These are phyloP conservation scores for Gibbula magus DNA, from an alignment of 2,888 invertebrate species.

Conservation along the genomic window DNA sequence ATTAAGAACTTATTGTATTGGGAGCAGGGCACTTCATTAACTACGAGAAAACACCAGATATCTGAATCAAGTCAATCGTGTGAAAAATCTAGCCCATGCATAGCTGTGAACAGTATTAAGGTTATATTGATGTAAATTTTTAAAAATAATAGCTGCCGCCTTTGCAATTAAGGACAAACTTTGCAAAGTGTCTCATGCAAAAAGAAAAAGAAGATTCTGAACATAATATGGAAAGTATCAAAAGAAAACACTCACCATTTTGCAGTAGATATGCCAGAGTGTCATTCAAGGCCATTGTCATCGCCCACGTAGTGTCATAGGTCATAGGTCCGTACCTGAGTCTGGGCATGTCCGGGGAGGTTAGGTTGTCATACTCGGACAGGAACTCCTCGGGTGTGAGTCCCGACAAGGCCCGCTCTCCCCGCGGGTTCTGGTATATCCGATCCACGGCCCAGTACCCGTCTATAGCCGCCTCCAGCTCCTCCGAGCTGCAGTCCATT, in stretches of 20 bases:
- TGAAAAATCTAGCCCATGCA: too few relatives aligned
- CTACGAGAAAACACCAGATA: too few relatives aligned
- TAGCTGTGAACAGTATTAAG: too few relatives aligned
- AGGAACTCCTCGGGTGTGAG: slow-evolving; percentile 22
- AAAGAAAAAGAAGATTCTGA: too few relatives aligned
- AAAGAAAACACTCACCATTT: slow-evolving; percentile 7
- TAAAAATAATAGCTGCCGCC: too few relatives aligned
- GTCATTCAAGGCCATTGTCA: slow-evolving; percentile 16
- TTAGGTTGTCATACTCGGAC: neutral
- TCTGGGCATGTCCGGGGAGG: neutral
- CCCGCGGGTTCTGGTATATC: slow-evolving; percentile 38
- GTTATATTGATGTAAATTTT: too few relatives aligned
- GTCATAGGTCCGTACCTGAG: neutral
- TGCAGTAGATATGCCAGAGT: slow-evolving; percentile 16
- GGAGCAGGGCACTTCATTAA: too few relatives aligned
- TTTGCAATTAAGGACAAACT: too few relatives aligned
- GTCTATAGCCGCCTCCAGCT: slow-evolving; percentile 43
- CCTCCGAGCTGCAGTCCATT: slow-evolving; percentile 37
- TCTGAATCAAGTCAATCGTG: too few relatives aligned
- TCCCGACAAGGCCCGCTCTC: slow-evolving; percentile 9
- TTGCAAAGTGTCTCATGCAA: too few relatives aligned
- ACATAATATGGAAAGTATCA: too few relatives aligned
- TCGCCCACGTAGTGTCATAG: slow-evolving; percentile 27
- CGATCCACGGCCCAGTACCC: slow-evolving; percentile 41
- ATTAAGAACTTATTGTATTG: too few relatives aligned